Conservation (phyloP, 2,113 vertebrate species). For the Ceyx margarethae region DNA sequence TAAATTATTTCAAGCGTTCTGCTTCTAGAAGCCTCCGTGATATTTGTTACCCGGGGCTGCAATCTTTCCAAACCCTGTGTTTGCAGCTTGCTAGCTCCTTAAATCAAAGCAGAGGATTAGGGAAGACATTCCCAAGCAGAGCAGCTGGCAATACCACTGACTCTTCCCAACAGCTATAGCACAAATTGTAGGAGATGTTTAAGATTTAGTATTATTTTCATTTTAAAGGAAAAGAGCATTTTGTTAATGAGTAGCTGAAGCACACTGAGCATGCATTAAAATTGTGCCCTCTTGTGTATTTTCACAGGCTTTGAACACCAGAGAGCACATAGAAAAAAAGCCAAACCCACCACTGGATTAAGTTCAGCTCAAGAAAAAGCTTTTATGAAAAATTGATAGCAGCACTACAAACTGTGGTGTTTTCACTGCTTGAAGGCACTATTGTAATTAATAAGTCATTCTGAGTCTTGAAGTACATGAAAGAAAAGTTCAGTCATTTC, state of each 20-base stretch:
- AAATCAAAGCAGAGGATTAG: background rate
- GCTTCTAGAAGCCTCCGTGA: background rate
- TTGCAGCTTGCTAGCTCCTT: background rate
- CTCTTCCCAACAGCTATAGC: background rate
- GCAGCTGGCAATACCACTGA: background rate
- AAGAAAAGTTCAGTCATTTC: conserved; percentile 23
- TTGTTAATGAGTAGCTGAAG: conserved; percentile 20
- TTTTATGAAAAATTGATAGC: conserved; percentile 33
- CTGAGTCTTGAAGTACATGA: conserved; percentile 6
- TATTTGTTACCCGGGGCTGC: background rate
- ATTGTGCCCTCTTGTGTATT: conserved; percentile 54
- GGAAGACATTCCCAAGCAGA: background rate
- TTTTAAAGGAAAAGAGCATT: background rate
- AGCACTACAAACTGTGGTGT: background rate
- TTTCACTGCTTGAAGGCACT: conserved; percentile 25
- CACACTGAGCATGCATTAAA: conserved; percentile 21
- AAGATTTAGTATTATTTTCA: background rate
- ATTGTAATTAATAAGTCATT: conserved; percentile 25
- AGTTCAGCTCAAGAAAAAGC: conserved; percentile 1
- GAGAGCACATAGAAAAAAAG: background rate
- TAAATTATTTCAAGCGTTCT: background rate
- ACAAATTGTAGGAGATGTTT: background rate
- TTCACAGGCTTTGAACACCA: conserved; percentile 21
- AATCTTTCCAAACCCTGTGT: background rate
- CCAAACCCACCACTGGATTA: background rate